Evolutionary conservation across 2,888 invertebrate species (phyloP).

Genomic region (Spilosoma lubricipeda): DNA sequence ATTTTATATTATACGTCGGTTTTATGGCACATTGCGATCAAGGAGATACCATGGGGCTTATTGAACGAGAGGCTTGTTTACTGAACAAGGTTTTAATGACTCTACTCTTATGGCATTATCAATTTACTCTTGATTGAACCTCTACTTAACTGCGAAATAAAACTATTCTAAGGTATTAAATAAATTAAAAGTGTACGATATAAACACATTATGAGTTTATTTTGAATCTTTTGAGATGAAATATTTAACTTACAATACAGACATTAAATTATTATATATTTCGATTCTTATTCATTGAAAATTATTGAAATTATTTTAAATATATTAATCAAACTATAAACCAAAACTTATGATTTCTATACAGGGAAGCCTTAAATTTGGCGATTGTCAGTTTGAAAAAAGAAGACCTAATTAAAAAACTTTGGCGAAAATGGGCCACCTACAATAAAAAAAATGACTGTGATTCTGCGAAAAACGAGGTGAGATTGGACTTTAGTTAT

Average conservation of each 20-base stretch:
- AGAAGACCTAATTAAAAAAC: constrained; percentile 94
- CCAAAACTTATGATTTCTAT: constrained; percentile 49
- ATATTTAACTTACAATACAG: not conserved
- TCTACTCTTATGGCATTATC: not conserved
- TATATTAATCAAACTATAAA: no score
- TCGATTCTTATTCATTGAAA: no score
- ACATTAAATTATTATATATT: not conserved
- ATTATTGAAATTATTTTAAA: no score
- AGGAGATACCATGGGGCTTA: constrained; percentile 45
- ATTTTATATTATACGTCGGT: constrained; percentile 70
- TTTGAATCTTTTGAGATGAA: not conserved
- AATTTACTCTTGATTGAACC: not conserved
- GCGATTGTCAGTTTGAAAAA: constrained; percentile 96
- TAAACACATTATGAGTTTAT: not conserved
- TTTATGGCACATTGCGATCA: constrained; percentile 59
- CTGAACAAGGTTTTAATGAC: constrained; percentile 17
- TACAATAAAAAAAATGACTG: constrained; percentile 65
- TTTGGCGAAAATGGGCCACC: constrained; percentile 96
- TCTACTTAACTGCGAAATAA: not conserved
- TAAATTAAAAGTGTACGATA: not conserved
- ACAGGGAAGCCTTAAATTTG: constrained; percentile 96
- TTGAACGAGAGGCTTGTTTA: constrained; percentile 32
- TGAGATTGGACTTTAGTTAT: constrained; percentile 40
- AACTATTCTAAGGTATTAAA: not conserved
- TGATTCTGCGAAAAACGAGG: constrained; percentile 62